Base-by-base conservation (phyloP, 2,888 invertebrate species). In the Oxystoma pomonae region DNA sequence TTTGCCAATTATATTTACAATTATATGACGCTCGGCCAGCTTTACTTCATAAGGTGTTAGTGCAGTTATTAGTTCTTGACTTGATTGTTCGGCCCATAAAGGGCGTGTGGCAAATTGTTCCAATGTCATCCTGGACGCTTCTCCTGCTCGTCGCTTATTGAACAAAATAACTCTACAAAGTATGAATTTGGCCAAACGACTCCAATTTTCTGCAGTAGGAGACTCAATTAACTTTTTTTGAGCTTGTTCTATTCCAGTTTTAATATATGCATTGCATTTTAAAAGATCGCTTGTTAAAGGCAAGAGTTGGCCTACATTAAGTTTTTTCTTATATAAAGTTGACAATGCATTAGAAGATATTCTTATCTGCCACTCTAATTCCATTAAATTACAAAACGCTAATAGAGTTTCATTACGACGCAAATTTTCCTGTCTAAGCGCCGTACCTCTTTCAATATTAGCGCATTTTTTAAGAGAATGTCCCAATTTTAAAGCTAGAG, bases 251-350 rank as follows among this genome's bases (percentile, higher is more conserved):
- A 65, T 66, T 59, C 61, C 59, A 12, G 35, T 35, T 52, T 66
- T 61, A 50, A 70, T 35, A 61, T 60, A 68, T 9, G 62, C 65
- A 35, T 53, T 69, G 5, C 68, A 53, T 61, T 66, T 67, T 1
- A 70, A 58, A 12, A 70, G 59, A 62, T 70, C 67, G 22, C 52
- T 66, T 16, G 69, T 70, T 35, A 70, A 49, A 19, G 69, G 69
- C 50, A 70, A 63, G 12, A 70, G 57, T 65, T 70, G 64, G 12
- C 61, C 56, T 9, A 57, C 51, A 55, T 61, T 70, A 9, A 63
- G 7, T 62, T 69, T 68, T 57, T 64, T 60, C 1, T 55, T 60
- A 55, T 69, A 57, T 3, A 70, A 21, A 20, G 67, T 69, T 22
- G 61, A 55, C 16, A 68, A 21, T 17, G 70, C 69, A 65, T 63